Base-by-base conservation (phyloP, 2,113 vertebrate genomes). In the Patagioenas fasciata region DNA sequence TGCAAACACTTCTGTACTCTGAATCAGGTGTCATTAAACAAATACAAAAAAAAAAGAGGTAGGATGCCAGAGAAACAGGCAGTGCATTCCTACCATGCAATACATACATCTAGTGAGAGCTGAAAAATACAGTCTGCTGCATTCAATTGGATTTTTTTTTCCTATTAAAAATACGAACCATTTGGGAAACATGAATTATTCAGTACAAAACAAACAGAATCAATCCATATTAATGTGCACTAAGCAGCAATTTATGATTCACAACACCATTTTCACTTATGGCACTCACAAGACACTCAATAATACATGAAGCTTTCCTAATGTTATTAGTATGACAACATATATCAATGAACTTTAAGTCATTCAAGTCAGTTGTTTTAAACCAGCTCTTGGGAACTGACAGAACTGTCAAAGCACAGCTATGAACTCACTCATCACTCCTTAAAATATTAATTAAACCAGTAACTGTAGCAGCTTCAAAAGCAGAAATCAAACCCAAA, bases 141-240 rank as follows among this genome's bases (percentile, higher is more conserved):
- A 3, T 11, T 89, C 53, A 60, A 89, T 44, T 47, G 70, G 31
- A 26, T 34, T 58, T 91, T 69, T 38, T 48, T 42, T 26, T 61
- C 11, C 38, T 50, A 73, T 54, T 83, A 90, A 70, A 95, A 96
- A 54, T 69, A 88, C 89, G 90, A 96, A 85, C 62, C 71, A 94
- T 90, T 93, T 93, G 81, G 66, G 82, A 95, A 89, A 82, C 50
- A 77, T 89, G 40, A 94, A 93, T 92, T 95, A 96, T 94, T 96
- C 91, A 97, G 51, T 17, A 78, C 77, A 94, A 95, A 62, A 78
- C 42, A 91, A 50, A 75, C 31, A 79, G 89, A 81, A 93, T 51
- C 83, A 91, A 77, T 92, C 86, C 48, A 62, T 65, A 89, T 77
- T 93, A 93, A 92, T 78, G 82, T 51, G 66, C 57, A 51, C 81